Percentiles rank a stretch among this genome's conserved stretches.
phyloP scores from a whole-genome alignment of 2,888 invertebrate genomes.

The Eristalis tenax region DNA sequence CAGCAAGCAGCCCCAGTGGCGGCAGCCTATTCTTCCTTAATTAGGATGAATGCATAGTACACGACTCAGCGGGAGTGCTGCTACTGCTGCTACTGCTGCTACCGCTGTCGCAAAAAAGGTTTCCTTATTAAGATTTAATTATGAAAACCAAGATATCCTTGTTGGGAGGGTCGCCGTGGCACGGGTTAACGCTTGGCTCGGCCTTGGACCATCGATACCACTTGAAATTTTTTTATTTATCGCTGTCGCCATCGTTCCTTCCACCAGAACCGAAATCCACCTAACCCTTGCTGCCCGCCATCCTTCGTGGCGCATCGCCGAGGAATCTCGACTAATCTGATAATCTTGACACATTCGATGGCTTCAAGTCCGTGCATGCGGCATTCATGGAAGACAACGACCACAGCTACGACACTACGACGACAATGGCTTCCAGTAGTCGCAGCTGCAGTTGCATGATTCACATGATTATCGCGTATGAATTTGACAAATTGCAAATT shows the following conservation, averaged over 20 bases:
- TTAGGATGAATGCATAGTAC: slow-evolving; percentile 62
- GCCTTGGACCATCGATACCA: slow-evolving; percentile 4
- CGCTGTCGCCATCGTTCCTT: background rate
- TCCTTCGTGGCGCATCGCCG: background rate
- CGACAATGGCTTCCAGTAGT: background rate
- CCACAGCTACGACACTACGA: too few relatives aligned
- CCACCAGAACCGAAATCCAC: background rate
- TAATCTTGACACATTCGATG: slow-evolving; percentile 66
- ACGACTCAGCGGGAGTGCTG: slow-evolving; percentile 25
- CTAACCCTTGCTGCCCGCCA: background rate
- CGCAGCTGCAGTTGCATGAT: slow-evolving; percentile 61
- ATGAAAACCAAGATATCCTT: slow-evolving; percentile 58
- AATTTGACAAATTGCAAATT: slow-evolving; percentile 72
- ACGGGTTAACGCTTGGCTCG: background rate
- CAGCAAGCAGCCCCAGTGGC: background rate
- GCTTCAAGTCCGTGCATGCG: background rate
- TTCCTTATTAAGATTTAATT: slow-evolving; percentile 61
- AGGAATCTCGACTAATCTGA: slow-evolving; percentile 42
- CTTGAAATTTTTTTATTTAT: slow-evolving; percentile 1
- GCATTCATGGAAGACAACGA: background rate
- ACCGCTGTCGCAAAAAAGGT: background rate
- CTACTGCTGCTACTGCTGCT: background rate
- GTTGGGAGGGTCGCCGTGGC: background rate
- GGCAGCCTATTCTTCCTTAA: slow-evolving; percentile 45
- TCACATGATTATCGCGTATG: slow-evolving; percentile 64